Base-by-base conservation (phyloP, 2,797 vertebrate genomes). In the Sebastes kiyomatsui region DNA sequence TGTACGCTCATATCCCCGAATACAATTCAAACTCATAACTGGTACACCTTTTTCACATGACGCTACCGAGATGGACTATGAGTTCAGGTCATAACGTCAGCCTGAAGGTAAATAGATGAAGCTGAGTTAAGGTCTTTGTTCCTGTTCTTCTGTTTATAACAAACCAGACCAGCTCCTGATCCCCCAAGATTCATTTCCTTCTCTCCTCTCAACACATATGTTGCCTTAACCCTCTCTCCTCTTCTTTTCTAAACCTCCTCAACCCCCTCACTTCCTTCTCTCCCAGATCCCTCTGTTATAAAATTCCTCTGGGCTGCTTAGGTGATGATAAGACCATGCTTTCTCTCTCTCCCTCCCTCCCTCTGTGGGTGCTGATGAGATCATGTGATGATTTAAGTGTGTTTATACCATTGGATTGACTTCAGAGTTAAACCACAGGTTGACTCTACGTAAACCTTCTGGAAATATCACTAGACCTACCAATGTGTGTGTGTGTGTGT, bases 311-410 rank as follows among this genome's bases (percentile, higher is more conserved):
- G 16, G 67, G 79, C 82, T 88, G 54, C 81, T 80, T 61, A 60
- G 75, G 82, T 79, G 82, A 92, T 85, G 83, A 83, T 82, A 33
- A 83, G 35, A 78, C 70, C 38, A 27, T 5, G 38, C 30, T 38
- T 52, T 65, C 46, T 28, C 56, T 32, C 28, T 28, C 28, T 28
- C 28, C 20, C 56, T 49, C 67, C 13, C n/a, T 28, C 55, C 23
- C 46, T 60, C 58, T 38, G 11, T 64, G 30, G 76, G 67, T 70
- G 49, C 72, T 69, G 69, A 87, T 90, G 88, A 88, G 68, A 84
- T 90, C 91, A 87, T 90, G 62, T 86, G 86, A 84, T 87, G 75
- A 89, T 87, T 91, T 92, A 90, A 88, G 71, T 55, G 69, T 88
- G 84, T 88, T 90, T 90, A 86, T 61, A 82, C 52, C 67, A 7